phyloP scores from a whole-genome alignment of 1,140 invertebrate species.

The Onthophagus taurus region DNA sequence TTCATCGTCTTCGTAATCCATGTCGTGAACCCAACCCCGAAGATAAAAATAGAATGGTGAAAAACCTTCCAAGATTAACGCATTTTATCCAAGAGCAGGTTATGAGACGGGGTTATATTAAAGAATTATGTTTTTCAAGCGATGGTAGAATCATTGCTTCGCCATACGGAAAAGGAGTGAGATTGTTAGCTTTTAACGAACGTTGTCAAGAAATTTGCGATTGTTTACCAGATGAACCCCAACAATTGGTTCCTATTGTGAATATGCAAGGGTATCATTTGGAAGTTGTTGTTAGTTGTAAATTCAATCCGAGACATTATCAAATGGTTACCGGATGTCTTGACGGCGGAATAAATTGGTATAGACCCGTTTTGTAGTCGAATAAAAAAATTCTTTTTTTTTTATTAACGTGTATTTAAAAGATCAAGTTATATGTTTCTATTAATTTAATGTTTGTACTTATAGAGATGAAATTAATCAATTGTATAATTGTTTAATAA shows the following conservation, averaged over 20 bases:
- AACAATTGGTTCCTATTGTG: constrained; percentile 44
- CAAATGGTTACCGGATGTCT: constrained; percentile 82
- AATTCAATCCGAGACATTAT: constrained; percentile 79
- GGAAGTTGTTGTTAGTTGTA: constrained; percentile 82
- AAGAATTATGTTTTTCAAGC: constrained; percentile 80
- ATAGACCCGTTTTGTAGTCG: constrained; percentile 57
- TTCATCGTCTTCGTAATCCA: too few relatives aligned
- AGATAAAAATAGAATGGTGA: constrained; percentile 28
- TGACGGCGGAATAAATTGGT: constrained; percentile 79
- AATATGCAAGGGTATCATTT: constrained; percentile 66
- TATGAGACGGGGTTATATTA: constrained; percentile 76
- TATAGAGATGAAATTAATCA: too few relatives aligned
- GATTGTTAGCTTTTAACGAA: constrained; percentile 69
- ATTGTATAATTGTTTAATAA: too few relatives aligned
- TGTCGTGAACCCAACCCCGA: constrained; percentile 25
- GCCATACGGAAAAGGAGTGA: constrained; percentile 74
- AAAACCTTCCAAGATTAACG: constrained; percentile 68
- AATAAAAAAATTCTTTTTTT: too few relatives aligned
- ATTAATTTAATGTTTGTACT: too few relatives aligned
- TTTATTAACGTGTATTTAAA: too few relatives aligned
- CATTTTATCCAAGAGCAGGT: constrained; percentile 83
- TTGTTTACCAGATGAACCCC: constrained; percentile 45
- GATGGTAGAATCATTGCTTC: constrained; percentile 85
- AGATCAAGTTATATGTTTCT: too few relatives aligned
- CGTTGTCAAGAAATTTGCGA: constrained; percentile 70